Evolutionary conservation across 2,113 vertebrate genomes (phyloP).

Genomic region (Orientallactaga bullata): DNA sequence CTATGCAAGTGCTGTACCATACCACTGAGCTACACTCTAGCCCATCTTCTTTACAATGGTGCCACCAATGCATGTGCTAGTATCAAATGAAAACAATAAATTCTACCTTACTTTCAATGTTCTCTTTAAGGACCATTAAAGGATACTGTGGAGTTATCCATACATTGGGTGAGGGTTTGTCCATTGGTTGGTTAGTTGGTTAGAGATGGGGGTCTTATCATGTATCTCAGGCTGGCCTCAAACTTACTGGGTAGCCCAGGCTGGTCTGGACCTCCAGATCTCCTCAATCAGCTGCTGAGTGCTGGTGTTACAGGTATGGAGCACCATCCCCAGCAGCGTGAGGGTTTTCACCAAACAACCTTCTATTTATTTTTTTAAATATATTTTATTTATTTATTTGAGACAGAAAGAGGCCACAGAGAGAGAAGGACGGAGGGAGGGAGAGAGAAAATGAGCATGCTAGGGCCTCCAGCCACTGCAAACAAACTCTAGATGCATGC

Average conservation of each 20-base stretch:
- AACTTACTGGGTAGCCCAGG: neutral
- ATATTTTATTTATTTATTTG: no score
- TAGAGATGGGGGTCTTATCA: neutral
- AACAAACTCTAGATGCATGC: no score
- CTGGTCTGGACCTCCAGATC: neutral
- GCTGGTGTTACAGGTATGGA: neutral
- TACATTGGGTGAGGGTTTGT: neutral
- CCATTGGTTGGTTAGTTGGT: neutral
- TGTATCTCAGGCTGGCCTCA: neutral
- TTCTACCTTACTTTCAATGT: slow-evolving; percentile 21
- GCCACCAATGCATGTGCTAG: neutral
- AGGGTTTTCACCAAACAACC: neutral
- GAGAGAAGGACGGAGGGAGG: no score
- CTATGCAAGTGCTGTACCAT: neutral
- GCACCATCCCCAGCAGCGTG: neutral
- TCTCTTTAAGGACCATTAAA: neutral
- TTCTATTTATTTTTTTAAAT: no score
- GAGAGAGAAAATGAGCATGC: no score
- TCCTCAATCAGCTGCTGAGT: neutral
- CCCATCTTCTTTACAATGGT: slow-evolving; percentile 5
- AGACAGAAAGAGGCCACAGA: no score
- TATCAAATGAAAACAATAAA: neutral
- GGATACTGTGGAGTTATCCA: neutral
- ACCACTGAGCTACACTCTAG: neutral
- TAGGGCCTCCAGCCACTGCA: no score